Evolutionary conservation across 2,113 vertebrate genomes (phyloP).

Genomic region (Ornithorhynchus anatinus): DNA sequence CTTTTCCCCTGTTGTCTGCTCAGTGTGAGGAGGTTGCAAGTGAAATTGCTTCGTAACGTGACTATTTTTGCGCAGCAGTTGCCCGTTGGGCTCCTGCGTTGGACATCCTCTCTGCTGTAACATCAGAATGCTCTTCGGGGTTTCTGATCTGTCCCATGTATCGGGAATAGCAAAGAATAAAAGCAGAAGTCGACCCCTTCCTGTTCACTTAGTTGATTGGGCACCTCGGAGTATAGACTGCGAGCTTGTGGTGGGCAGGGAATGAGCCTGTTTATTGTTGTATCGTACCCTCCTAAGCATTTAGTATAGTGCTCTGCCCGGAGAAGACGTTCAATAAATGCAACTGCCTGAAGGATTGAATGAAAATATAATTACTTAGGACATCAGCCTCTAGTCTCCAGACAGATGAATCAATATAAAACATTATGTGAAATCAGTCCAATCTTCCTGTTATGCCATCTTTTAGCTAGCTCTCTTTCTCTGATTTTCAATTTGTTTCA

Average conservation of each 20-base stretch:
- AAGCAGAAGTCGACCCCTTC: neutral
- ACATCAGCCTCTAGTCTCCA: neutral
- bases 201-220: conserved; percentile 9
- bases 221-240: neutral
- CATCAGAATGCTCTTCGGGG: too few species aligned
- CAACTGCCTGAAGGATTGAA: too few species aligned
- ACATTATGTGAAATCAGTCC: too few species aligned
- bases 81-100: neutral
- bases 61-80: neutral
- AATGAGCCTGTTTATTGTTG: too few species aligned
- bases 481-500: too few species aligned
- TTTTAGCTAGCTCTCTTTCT: neutral
- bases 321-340: too few species aligned
- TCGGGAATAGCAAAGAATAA: neutral
- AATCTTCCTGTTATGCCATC: too few species aligned
- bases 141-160: neutral
- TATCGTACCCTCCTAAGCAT: too few species aligned
- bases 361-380: conserved; percentile 56
- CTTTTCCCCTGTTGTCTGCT: neutral
- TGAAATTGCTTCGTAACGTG: neutral
- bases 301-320: too few species aligned
- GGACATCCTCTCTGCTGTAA: too few species aligned
- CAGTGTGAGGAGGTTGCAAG: neutral
- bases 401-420: conserved; percentile 34
- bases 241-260: too few species aligned